A percentile compares a stretch with the other conserved stretches of the same genome.
phyloP scores from a whole-genome alignment of 2,113 vertebrate species.

The Catharus fuscescens region DNA sequence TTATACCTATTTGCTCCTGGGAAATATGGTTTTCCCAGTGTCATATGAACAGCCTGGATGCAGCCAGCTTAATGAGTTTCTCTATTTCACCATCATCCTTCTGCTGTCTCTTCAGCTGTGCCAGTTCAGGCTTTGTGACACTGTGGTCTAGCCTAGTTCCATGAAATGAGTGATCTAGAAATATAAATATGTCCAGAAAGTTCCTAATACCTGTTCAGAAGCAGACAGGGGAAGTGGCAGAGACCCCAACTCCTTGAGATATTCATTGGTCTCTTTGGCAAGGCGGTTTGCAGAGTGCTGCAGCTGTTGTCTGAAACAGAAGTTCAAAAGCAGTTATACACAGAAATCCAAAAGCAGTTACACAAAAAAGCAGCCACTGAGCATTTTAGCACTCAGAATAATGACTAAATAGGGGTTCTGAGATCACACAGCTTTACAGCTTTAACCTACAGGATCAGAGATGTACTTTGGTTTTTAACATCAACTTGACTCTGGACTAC shows the following conservation, averaged over 20 bases:
- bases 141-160: background rate
- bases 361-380: background rate
- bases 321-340: background rate
- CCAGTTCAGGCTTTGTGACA: background rate
- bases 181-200: background rate
- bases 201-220: constrained; percentile 89
- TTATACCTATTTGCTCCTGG: background rate
- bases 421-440: background rate
- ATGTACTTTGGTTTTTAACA: background rate
- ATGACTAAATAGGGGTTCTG: background rate
- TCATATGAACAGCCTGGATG: background rate
- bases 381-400: background rate
- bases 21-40: background rate
- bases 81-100: background rate
- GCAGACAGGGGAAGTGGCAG: constrained; percentile 82
- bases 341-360: background rate
- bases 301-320: constrained; percentile 85
- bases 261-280: constrained; percentile 95
- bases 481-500: background rate
- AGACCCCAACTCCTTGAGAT: constrained; percentile 89
- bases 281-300: constrained; percentile 92
- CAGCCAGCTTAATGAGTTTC: background rate
- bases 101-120: background rate
- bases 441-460: background rate
- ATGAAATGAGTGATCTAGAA: background rate